phyloP scores from a whole-genome alignment of 2,797 vertebrate species.

The Falco columbarius region DNA sequence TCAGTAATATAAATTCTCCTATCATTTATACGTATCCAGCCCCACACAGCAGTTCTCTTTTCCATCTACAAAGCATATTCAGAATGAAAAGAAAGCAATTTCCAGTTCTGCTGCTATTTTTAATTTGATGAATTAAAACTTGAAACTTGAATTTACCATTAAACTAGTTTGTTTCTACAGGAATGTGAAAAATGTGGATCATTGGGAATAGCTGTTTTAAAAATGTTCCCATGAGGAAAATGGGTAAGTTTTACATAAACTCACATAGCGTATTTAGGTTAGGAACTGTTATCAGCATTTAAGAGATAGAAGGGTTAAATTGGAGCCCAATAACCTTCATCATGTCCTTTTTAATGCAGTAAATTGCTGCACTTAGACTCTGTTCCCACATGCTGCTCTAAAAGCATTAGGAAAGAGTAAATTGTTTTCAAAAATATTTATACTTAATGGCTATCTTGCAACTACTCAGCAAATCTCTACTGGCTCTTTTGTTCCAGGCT shows the following conservation, averaged over 20 bases:
- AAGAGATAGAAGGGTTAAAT: slow-evolving; percentile 14
- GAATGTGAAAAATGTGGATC: neutral
- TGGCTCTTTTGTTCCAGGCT: slow-evolving; percentile 53
- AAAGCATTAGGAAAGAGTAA: slow-evolving; percentile 66
- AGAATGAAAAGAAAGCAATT: neutral
- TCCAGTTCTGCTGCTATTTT: neutral
- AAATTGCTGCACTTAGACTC: slow-evolving; percentile 23
- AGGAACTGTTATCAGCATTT: neutral
- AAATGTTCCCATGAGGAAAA: neutral
- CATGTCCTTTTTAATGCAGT: slow-evolving; percentile 35
- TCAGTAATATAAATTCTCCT: neutral
- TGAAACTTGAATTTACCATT: neutral
- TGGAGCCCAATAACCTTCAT: slow-evolving; percentile 28
- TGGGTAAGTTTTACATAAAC: neutral
- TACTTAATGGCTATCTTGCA: slow-evolving; percentile 64
- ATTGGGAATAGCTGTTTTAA: neutral
- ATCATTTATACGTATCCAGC: neutral
- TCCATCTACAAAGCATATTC: neutral
- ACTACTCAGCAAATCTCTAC: slow-evolving; percentile 60
- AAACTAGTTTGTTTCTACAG: neutral
- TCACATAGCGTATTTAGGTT: neutral
- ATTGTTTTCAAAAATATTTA: slow-evolving; percentile 68
- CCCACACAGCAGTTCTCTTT: neutral
- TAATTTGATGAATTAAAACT: neutral
- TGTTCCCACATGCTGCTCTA: slow-evolving; percentile 33